Conservation (phyloP, 2,113 vertebrate species). For the human (Homo sapiens) region DNA sequence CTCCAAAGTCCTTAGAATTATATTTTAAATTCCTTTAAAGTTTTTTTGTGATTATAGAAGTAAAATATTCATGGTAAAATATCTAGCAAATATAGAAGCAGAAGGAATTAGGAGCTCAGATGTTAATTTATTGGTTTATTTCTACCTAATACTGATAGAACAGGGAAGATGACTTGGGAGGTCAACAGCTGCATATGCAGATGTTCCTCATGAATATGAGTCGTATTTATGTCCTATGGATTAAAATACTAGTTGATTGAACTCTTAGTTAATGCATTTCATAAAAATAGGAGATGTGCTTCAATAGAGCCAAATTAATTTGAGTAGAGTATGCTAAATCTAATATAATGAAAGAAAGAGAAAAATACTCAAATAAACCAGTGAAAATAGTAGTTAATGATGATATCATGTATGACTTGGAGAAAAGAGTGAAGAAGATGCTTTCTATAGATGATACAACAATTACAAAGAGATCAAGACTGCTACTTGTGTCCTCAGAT, state of each 20-base stretch:
- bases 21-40: neutral
- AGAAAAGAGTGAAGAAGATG: neutral
- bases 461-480: neutral
- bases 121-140: slow-evolving; percentile 17
- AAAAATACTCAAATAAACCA: neutral
- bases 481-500: neutral
- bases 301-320: neutral
- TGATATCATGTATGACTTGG: neutral
- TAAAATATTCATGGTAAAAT: neutral
- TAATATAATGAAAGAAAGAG: neutral
- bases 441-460: neutral
- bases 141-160: neutral
- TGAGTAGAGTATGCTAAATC: neutral
- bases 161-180: neutral
- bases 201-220: neutral
- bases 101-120: neutral
- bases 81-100: neutral
- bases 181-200: neutral
- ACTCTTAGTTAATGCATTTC: neutral
- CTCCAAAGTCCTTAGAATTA: neutral
- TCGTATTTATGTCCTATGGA: neutral
- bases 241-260: neutral
- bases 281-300: neutral
- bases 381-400: neutral
- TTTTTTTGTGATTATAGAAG: neutral